Evolutionary conservation across 1,140 invertebrate genomes (phyloP), one percentile per base, ranked within the genome.

Genomic region (Nasonia giraulti): DNA sequence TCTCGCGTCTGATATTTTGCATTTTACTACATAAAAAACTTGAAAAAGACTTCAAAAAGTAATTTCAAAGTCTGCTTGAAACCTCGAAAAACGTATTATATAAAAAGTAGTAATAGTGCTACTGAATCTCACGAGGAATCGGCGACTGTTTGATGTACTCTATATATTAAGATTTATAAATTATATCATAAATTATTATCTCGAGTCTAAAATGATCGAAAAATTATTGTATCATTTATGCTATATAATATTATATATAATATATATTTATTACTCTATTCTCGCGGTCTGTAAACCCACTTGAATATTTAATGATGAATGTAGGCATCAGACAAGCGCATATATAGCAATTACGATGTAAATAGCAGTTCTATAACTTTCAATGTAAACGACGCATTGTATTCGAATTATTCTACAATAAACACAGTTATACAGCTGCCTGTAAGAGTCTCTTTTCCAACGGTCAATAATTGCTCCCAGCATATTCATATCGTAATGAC

Each of bases 351-450:
- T 82, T 82, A 73, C 66, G 62, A 81, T 86, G 85, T 86, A 86
- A 83, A 86, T 84, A 86, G 76, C 77, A 82, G 66, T 80, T 76
- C 55, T 69, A 27, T 27, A 82, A 80, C 47, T 68, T 76, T 80
- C 85, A 83, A 83, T 86, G 85, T 81, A 80, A 86, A 71, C 71
- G 79, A 84, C 82, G 68, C 47, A 83, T 86, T 86, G 85, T 86
- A 86, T 85, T 85, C 71, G 69, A 80, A 84, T 85, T 76, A 81
- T 76, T 69, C 78, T 55, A 76, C 76, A 85, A 84, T 84, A 84
- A 84, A 84, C 23, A 80, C 69, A 84, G 75, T 80, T 78, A 84
- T 20, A 76, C 77, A 37, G 83, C 85, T 27, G 74, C 84, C 66
- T 69, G 68, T 66, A 86, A 85, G 37, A 62, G 50, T 55, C 3